These are phyloP conservation scores for Chaenodraco wilsoni DNA, from an alignment of 2,797 vertebrate species.

Conservation along the genomic window DNA sequence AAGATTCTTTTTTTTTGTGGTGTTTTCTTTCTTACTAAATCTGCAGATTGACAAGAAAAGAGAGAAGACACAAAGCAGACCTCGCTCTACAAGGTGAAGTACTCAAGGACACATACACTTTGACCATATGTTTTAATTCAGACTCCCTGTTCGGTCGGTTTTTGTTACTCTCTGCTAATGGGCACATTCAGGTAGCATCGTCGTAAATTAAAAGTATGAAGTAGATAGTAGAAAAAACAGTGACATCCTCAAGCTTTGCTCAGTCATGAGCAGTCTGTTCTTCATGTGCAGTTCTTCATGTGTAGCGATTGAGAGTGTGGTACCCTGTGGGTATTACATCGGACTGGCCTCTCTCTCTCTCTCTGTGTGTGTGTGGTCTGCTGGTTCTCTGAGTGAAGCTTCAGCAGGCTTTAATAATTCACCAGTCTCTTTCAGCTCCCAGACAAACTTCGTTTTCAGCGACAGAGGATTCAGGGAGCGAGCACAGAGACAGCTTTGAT, in stretches of 20 bases:
- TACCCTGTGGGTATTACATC: constrained; percentile 59
- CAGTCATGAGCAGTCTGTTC: constrained; percentile 67
- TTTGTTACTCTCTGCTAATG: too few species aligned
- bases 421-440: constrained; percentile 72
- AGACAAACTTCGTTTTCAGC: constrained; percentile 75
- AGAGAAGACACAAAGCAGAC: too few species aligned
- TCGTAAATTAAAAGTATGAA: too few species aligned
- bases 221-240: constrained; percentile 25
- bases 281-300: constrained; percentile 68
- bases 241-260: constrained; percentile 67
- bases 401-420: constrained; percentile 80
- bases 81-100: too few species aligned
- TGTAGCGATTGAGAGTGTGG: constrained; percentile 56
- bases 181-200: too few species aligned
- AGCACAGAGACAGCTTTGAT: constrained; percentile 73
- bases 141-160: too few species aligned
- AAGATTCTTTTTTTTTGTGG: too few species aligned
- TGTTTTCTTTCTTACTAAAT: too few species aligned
- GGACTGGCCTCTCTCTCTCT: constrained; percentile 52
- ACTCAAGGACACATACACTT: too few species aligned
- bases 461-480: constrained; percentile 64
- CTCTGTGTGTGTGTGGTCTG: constrained; percentile 44
- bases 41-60: too few species aligned
- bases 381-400: constrained; percentile 70
- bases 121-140: too few species aligned